Conservation (phyloP, 2,888 invertebrate genomes). For the Chrysolina oricalcia region DNA sequence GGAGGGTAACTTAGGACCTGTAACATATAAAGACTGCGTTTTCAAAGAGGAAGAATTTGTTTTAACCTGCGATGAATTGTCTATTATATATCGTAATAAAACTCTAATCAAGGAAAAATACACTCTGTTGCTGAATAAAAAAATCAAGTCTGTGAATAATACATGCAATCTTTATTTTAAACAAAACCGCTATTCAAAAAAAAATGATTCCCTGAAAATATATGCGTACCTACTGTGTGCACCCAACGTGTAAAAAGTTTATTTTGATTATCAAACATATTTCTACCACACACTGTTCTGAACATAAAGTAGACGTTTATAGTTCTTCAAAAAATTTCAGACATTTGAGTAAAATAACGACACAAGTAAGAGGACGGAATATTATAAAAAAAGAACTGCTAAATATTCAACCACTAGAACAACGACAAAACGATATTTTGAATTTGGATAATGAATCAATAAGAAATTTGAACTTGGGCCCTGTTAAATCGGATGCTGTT, state of each 20-base stretch:
- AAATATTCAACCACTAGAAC: constrained; percentile 14
- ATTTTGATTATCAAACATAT: not conserved
- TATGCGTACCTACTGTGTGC: constrained; percentile 8
- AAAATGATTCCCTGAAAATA: not conserved
- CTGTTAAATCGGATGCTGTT: constrained; percentile 47
- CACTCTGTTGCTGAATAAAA: not conserved
- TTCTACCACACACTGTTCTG: not conserved
- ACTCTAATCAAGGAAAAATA: not conserved
- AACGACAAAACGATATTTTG: constrained; percentile 5
- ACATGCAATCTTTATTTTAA: constrained; percentile 4
- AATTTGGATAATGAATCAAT: constrained; percentile 3
- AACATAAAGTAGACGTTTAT: constrained; percentile 1
- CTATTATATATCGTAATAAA: not conserved
- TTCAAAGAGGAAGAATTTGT: not conserved
- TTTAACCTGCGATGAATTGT: not conserved
- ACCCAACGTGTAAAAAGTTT: not conserved
- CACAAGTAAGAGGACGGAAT: constrained; percentile 1
- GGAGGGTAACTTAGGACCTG: not conserved
- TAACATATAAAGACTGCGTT: not conserved
- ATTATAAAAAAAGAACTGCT: constrained; percentile 11
- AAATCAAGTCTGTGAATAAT: constrained; percentile 2
- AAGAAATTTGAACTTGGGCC: constrained; percentile 32
- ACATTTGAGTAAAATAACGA: not conserved
- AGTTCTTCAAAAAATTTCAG: not conserved
- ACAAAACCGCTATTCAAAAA: not conserved